Percentiles rank a stretch among this genome's conserved stretches.
Evolutionary conservation across 2,888 invertebrate genomes (phyloP).

Genomic region (Diarsia dahlii): DNA sequence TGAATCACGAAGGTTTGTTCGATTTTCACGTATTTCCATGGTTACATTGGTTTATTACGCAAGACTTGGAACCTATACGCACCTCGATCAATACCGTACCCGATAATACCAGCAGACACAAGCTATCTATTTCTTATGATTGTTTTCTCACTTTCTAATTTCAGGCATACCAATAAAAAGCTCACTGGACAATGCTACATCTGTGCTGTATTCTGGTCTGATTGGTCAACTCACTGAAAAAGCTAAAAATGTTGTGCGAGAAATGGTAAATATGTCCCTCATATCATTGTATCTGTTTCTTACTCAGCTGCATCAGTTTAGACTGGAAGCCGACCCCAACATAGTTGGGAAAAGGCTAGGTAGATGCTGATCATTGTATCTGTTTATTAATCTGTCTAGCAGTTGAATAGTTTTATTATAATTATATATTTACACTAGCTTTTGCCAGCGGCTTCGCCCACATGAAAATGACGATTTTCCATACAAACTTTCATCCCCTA

Average conservation of each 20-base stretch:
- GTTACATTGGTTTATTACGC: slow-evolving; percentile 59
- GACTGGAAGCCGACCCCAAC: no score
- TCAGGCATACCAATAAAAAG: slow-evolving; percentile 97
- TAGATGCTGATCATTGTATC: neutral
- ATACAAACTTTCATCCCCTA: no score
- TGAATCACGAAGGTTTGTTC: slow-evolving; percentile 98
- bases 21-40: slow-evolving; percentile 75
- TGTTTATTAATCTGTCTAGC: neutral
- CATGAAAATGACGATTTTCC: no score
- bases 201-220: slow-evolving; percentile 98
- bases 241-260: slow-evolving; percentile 97
- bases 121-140: neutral
- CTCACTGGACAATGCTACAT: slow-evolving; percentile 98
- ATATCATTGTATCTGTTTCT: neutral
- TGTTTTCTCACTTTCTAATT: slow-evolving; percentile 66
- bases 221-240: slow-evolving; percentile 98
- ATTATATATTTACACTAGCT: neutral
- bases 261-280: slow-evolving; percentile 90
- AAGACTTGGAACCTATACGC: slow-evolving; percentile 5
- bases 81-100: slow-evolving; percentile 39
- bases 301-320: no score
- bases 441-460: no score
- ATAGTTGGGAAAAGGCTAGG: no score
- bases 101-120: neutral
- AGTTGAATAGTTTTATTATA: neutral